Evolutionary conservation across 2,797 vertebrate species (phyloP), one percentile per base, ranked within the genome.

Genomic region (Hoplostethus atlanticus): DNA sequence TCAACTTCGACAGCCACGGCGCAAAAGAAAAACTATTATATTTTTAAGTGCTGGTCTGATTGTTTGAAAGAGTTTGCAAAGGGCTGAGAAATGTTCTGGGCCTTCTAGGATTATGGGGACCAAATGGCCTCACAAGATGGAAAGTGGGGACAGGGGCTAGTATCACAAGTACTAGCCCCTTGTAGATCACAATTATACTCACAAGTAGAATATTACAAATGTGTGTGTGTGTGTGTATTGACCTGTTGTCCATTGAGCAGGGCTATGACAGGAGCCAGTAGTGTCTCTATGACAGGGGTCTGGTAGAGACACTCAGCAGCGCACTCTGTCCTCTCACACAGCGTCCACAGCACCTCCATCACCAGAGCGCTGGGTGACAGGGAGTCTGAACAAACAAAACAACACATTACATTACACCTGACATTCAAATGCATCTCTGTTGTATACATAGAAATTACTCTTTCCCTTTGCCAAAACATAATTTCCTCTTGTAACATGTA

Each of bases 271-370:
- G 97, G 97, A 63, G 91, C 86, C 87, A 99, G 93, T 9, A 99
- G 94, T 0, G 94, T 87, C 79, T 96, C 91, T 28, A 96, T 89
- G 15, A 98, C 94, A 0, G 90, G 79, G 6, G 81, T 89, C 5
- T 88, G 94, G 87, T 95, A 94, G 47, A 99, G 92, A 86, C 96
- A 98, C 64, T 97, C 95, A 6, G 73, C 81, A 15, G 96, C 95
- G 76, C 95, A 96, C 77, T 96, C 96, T 2, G 95, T 95, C 64
- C 95, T 95, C 68, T 98, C 97, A 88, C 97, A 97, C 59, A 99
- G 91, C 77, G 91, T 95, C 91, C 91, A 92, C 34, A 99, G 92
- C 81, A 96, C 86, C 77, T 98, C 97, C 93, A 95, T 95, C 85
- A 95, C 95, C 84, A 98, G 94, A 73, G 83, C 77, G 86, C 94